A percentile compares a stretch with the other conserved stretches of the same genome.
These are phyloP conservation scores for Epinephelus lanceolatus DNA, from an alignment of 2,113 vertebrate species.

Conservation along the genomic window DNA sequence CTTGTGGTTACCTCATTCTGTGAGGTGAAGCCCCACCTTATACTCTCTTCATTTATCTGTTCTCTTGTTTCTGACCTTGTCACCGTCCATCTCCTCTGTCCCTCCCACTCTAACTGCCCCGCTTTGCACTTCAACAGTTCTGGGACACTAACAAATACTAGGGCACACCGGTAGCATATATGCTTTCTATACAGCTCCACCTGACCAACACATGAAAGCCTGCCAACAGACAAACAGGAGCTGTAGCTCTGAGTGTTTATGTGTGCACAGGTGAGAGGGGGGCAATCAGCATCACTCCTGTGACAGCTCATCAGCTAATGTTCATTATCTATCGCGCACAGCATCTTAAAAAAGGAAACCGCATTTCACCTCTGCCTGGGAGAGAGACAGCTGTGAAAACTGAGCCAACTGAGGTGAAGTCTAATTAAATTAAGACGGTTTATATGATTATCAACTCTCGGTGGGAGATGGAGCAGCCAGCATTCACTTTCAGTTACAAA, in stretches of 20 bases:
- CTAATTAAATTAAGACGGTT: slow-evolving; percentile 74
- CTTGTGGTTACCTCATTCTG: slow-evolving; percentile 29
- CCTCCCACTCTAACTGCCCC: not conserved
- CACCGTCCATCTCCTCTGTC: not conserved
- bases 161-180: not conserved
- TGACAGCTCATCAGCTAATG: slow-evolving; percentile 75
- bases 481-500: slow-evolving; percentile 40
- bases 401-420: slow-evolving; percentile 59
- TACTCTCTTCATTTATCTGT: slow-evolving; percentile 31
- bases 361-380: slow-evolving; percentile 67
- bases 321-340: slow-evolving; percentile 63
- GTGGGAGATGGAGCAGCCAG: slow-evolving; percentile 37
- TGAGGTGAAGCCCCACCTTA: slow-evolving; percentile 36
- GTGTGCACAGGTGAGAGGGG: slow-evolving; percentile 33
- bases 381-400: slow-evolving; percentile 50
- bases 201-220: not conserved
- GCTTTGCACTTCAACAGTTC: not conserved
- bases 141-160: not conserved
- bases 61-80: slow-evolving; percentile 25
- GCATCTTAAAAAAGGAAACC: slow-evolving; percentile 58
- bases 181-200: not conserved
- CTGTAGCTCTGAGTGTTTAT: slow-evolving; percentile 41
- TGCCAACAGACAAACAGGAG: slow-evolving; percentile 26
- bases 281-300: slow-evolving; percentile 53
- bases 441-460: slow-evolving; percentile 67